These are phyloP conservation scores for Boleophthalmus pectinirostris DNA, from an alignment of 2,113 vertebrate genomes.

Conservation along the genomic window DNA sequence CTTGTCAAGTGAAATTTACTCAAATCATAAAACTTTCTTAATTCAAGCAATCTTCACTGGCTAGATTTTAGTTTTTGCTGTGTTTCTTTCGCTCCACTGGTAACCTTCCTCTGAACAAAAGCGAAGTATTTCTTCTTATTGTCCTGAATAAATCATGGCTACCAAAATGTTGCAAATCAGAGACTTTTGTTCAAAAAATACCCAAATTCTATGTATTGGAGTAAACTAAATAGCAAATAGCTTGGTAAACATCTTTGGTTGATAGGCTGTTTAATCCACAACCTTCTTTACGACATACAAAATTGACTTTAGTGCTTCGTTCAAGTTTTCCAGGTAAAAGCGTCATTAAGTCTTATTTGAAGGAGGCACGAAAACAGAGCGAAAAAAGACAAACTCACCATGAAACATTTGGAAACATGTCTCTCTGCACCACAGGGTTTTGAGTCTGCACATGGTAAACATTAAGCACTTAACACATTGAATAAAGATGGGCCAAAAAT, in stretches of 20 bases:
- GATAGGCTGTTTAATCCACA: background rate
- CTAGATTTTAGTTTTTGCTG: too few relatives aligned
- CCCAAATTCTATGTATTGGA: background rate
- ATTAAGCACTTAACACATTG: slow-evolving; percentile 62
- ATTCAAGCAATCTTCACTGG: too few relatives aligned
- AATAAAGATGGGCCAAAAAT: slow-evolving; percentile 71
- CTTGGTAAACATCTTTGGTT: background rate
- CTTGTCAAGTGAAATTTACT: too few relatives aligned
- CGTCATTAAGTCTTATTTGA: slow-evolving; percentile 35
- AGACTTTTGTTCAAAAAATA: background rate
- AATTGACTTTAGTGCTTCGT: slow-evolving; percentile 4
- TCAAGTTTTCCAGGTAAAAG: slow-evolving; percentile 23
- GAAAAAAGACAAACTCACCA: slow-evolving; percentile 57
- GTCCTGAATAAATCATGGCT: background rate
- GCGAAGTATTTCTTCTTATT: background rate
- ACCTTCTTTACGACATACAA: background rate
- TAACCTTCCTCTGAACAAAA: background rate
- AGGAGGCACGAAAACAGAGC: slow-evolving; percentile 40
- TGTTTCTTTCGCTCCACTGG: too few relatives aligned
- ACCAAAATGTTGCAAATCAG: background rate
- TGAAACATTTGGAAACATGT: slow-evolving; percentile 67
- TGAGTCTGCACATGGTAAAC: slow-evolving; percentile 68
- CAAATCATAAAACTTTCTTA: too few relatives aligned
- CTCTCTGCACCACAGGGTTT: slow-evolving; percentile 59
- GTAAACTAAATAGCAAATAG: background rate